Evolutionary conservation across 2,113 vertebrate genomes (phyloP).

Genomic region (Proteles cristata): DNA sequence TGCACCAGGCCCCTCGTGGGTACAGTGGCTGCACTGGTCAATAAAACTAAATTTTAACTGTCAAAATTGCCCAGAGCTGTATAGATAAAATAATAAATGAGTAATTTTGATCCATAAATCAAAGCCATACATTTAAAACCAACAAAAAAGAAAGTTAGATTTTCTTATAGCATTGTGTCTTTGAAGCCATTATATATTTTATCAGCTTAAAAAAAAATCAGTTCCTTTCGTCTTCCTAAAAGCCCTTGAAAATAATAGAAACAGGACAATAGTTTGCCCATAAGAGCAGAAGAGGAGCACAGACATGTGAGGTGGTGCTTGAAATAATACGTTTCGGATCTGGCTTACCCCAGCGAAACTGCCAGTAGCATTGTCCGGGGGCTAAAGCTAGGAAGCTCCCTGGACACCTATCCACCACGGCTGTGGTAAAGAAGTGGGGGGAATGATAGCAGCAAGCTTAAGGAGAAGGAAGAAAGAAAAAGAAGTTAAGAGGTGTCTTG

Average conservation of each 20-base stretch:
- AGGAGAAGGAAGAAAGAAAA: not conserved
- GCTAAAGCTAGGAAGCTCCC: slow-evolving; percentile 20
- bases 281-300: slow-evolving; percentile 19
- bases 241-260: slow-evolving; percentile 51
- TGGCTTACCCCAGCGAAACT: slow-evolving; percentile 57
- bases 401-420: not conserved
- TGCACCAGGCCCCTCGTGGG: slow-evolving; percentile 85
- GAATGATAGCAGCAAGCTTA: slow-evolving; percentile 42
- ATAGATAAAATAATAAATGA: slow-evolving; percentile 90
- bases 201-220: not conserved
- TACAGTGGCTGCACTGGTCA: slow-evolving; percentile 87
- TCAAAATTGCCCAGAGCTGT: slow-evolving; percentile 88
- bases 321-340: slow-evolving; percentile 63
- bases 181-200: slow-evolving; percentile 56
- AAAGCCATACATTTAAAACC: slow-evolving; percentile 85
- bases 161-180: slow-evolving; percentile 74
- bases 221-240: slow-evolving; percentile 56
- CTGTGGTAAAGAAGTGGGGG: not conserved
- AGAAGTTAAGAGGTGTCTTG: slow-evolving; percentile 23
- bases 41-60: slow-evolving; percentile 91
- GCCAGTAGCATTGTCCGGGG: slow-evolving; percentile 7
- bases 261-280: slow-evolving; percentile 44
- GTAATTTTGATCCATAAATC: slow-evolving; percentile 88
- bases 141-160: slow-evolving; percentile 80
- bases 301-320: slow-evolving; percentile 51